These are phyloP conservation scores for Netelia fuscicornis DNA, from an alignment of 2,888 invertebrate species.

Conservation along the genomic window DNA sequence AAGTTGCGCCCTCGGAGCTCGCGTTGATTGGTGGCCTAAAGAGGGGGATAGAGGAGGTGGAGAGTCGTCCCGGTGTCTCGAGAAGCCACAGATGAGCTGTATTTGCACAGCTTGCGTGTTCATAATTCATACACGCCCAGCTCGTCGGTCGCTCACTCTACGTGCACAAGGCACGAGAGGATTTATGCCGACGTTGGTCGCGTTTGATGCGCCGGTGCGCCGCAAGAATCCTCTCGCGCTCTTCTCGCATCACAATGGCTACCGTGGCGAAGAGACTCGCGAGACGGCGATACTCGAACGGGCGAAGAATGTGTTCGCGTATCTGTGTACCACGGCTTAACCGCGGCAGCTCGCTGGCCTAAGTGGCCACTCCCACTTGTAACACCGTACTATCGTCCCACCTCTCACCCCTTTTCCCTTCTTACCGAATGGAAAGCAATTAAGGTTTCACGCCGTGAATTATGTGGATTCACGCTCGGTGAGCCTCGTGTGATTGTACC, in stretches of 20 bases:
- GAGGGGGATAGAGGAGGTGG: background rate
- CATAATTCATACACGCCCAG: constrained; percentile 75
- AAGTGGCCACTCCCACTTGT: constrained; percentile 58
- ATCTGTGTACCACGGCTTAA: constrained; percentile 18
- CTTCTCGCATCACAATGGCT: constrained; percentile 72
- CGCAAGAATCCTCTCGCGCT: constrained; percentile 13
- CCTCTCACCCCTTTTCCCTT: constrained; percentile 8
- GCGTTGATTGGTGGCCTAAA: constrained; percentile 34
- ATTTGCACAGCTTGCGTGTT: constrained; percentile 36
- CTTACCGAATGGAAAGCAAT: constrained; percentile 39
- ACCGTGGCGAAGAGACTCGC: constrained; percentile 61
- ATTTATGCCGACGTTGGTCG: constrained; percentile 32
- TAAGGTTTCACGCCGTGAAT: constrained; percentile 34
- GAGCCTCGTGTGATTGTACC: constrained; percentile 28
- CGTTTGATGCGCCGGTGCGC: constrained; percentile 71
- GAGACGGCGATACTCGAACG: background rate
- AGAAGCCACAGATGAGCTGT: constrained; percentile 6
- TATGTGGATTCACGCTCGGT: constrained; percentile 32
- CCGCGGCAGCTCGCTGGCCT: constrained; percentile 39
- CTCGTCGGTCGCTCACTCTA: constrained; percentile 53
- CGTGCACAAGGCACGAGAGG: constrained; percentile 56
- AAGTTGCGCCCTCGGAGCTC: constrained; percentile 20
- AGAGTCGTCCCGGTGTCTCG: constrained; percentile 7
- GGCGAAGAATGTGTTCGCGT: background rate
- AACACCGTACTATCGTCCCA: background rate